Evolutionary conservation across 2,888 invertebrate genomes (phyloP), one percentile per base, ranked within the genome.

Genomic region (Himalopsyche anomala): DNA sequence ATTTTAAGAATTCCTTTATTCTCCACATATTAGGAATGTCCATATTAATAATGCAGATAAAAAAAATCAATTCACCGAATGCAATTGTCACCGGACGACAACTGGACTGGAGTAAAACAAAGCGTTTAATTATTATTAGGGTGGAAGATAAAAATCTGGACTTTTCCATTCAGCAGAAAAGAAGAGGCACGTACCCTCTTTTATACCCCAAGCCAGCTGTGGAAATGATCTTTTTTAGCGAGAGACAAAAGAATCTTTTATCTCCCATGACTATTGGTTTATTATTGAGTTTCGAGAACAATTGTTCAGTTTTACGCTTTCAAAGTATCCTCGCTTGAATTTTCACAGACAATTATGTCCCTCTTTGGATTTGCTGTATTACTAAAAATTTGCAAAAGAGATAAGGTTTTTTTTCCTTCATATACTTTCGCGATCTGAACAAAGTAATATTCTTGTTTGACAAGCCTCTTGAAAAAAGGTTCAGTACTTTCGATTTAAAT

Each of bases 401-500:
- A 54, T 81, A 74, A 74, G 74, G 19, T 38, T 69, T 84, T 51
- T 45, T 38, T 62, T 79, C 85, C 85, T 79, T 62, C 40, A 62
- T 84, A 69, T 82, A 54, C 81, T 81, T 56, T 38, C 56, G 38
- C 55, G 69, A 45, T 83, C 19, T 36, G 74, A 74, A 74, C 74
- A 74, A 38, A 15, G 69, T 36, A 69, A 69, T 69, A 69, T 82
- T 82, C 81, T 38, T 42, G 54, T 82, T 42, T 74, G 86, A 38
- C 55, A 51, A 69, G 84, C 74, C 55, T 79, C 54, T 54, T 80
- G 11, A 69, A 86, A 83, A 81, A 81, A 79, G 36, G 84, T 36
- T 19, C 89, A 89, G 89, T 89, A 89, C 80, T 87, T 87, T 69
- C 45, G 86, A 85, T 87, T 89, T 85, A 81, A 84, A 85, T 86